Conservation (phyloP, 2,888 invertebrate genomes). For the Pristionchus exspectatus region DNA sequence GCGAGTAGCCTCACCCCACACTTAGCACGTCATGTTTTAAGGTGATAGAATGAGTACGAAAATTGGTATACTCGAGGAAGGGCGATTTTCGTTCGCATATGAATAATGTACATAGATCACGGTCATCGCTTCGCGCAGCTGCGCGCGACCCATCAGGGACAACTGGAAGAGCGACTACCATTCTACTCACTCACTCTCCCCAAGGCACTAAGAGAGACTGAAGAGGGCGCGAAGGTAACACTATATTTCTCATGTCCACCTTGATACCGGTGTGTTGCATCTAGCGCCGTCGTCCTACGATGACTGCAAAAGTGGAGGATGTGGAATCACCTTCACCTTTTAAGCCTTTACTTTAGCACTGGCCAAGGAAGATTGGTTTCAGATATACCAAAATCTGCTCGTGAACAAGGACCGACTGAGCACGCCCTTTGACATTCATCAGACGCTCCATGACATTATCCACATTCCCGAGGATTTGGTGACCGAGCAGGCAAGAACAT, state of each 20-base stretch:
- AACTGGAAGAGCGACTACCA: conserved; percentile 41
- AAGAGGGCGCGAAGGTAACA: background rate
- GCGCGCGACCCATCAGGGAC: conserved; percentile 56
- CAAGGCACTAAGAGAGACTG: background rate
- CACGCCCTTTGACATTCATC: conserved; percentile 49
- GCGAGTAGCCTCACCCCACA: background rate
- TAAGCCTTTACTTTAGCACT: too few relatives aligned
- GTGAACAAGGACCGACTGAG: conserved; percentile 3
- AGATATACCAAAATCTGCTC: background rate
- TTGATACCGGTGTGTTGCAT: too few relatives aligned
- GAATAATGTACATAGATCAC: too few relatives aligned
- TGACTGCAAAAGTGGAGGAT: too few relatives aligned
- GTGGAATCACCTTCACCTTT: too few relatives aligned
- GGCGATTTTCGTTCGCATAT: too few relatives aligned
- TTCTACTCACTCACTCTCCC: conserved; percentile 31
- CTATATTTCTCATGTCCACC: too few relatives aligned
- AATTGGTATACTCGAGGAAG: too few relatives aligned
- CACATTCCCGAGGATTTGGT: background rate
- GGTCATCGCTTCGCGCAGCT: conserved; percentile 53
- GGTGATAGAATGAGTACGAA: too few relatives aligned
- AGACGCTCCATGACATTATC: conserved; percentile 37
- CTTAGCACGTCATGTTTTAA: background rate
- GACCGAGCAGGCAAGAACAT: background rate
- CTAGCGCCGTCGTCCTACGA: too few relatives aligned
- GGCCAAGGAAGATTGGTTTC: too few relatives aligned